Base-by-base conservation (phyloP, 2,888 invertebrate genomes). In the Synergus umbraculus region DNA sequence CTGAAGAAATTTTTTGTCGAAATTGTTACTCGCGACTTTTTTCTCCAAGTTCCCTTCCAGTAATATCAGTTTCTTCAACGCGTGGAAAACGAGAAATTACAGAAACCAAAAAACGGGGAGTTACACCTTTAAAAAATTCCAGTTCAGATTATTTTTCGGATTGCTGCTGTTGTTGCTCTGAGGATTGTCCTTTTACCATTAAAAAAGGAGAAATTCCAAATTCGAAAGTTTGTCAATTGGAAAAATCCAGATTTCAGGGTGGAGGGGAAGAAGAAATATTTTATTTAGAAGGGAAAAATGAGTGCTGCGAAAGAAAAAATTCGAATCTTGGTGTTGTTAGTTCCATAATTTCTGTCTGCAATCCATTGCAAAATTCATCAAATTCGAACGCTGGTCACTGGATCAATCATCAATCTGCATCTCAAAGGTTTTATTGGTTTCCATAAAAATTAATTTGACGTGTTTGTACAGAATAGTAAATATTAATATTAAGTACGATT, bases 1-100 rank as follows among this genome's bases (percentile, higher is more conserved):
- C 85, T 80, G 90, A 89, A 12, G 92, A 92, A 84, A 82, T 92
- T 67, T 92, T 87, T 83, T 92, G 92, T 83, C 87, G 86, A 81
- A 89, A 88, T 80, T 92, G 92, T 85, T 90, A 87, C 82, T 67
- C 80, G 49, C 83, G 85, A 46, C 78, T 83, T 5, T 84, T 85
- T 73, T 63, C 84, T 18, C 82, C 84, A 8, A 82, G 73, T n/a
- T 81, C 79, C n/a, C n/a, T 73, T 76, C 76, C 77, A 18, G 73
- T 64, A 12, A 29, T 76, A 18, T 54, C 65, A 58, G 63, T 66
- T 29, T 29, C 22, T 29, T 58, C 76, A 5, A 54, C n/a, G 43
- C 67, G 9, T 54, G 49, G 64, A 41, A 77, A 63, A 54, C 22
- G 37, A 77, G 65, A 66, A 49, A 49, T 49, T 22, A 9, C 60